A percentile compares a stretch with the other conserved stretches of the same genome.
These are phyloP conservation scores for Setophaga petechia DNA, from an alignment of 2,113 vertebrate genomes.

Conservation along the genomic window DNA sequence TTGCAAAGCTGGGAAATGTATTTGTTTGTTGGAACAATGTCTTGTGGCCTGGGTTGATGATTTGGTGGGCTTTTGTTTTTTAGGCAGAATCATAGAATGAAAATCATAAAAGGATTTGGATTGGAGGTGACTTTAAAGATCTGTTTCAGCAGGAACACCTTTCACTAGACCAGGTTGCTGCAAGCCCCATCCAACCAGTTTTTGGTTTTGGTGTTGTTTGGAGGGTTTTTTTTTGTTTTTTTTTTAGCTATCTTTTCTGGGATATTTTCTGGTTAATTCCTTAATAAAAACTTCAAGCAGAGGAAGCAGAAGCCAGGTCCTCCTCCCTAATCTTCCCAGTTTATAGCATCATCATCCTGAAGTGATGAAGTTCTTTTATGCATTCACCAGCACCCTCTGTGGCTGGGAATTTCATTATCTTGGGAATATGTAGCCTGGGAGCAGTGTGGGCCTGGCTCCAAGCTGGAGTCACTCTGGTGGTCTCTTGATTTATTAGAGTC, in stretches of 20 bases:
- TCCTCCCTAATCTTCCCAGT: not conserved
- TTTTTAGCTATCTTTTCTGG: not conserved
- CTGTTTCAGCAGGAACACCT: not conserved
- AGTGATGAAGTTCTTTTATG: not conserved
- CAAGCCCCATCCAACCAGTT: not conserved
- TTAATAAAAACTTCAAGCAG: not conserved
- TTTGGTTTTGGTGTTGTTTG: not conserved
- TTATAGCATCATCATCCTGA: not conserved
- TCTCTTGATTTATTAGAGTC: not conserved
- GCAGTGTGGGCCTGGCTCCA: not conserved
- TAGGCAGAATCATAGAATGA: not conserved
- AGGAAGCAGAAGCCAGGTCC: not conserved
- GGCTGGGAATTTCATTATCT: not conserved
- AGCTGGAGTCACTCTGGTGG: not conserved
- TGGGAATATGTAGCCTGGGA: not conserved
- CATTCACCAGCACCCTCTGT: not conserved
- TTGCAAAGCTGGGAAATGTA: not conserved
- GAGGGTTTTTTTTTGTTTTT: too few species aligned
- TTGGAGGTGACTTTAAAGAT: not conserved
- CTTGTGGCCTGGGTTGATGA: too few species aligned
- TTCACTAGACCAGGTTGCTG: not conserved
- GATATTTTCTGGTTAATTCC: not conserved
- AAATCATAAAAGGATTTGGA: not conserved
- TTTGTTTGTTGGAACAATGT: not conserved
- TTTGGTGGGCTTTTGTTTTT: not conserved